phyloP scores from a whole-genome alignment of 2,113 vertebrate genomes.

The Bujurquina vittata region DNA sequence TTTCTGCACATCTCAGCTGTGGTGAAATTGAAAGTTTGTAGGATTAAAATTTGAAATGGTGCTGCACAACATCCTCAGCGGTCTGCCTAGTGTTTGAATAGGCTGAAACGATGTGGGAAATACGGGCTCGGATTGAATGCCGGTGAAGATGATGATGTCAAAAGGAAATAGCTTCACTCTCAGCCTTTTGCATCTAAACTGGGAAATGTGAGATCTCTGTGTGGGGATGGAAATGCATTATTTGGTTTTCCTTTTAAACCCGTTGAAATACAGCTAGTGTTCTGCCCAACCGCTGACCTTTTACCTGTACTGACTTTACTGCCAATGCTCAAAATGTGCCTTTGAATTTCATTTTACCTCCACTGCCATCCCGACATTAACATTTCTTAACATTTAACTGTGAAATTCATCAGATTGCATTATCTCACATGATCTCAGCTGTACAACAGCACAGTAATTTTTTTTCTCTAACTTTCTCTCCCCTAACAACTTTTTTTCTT shows the following conservation, averaged over 20 bases:
- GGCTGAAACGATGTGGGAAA: conserved; percentile 18
- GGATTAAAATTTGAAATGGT: conserved; percentile 48
- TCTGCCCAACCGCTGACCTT: conserved; percentile 10
- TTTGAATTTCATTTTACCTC: background rate
- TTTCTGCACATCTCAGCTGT: conserved; percentile 16
- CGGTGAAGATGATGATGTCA: conserved; percentile 45
- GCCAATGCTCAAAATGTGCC: background rate
- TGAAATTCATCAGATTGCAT: no score
- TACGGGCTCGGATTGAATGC: conserved; percentile 8
- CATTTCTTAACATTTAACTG: no score
- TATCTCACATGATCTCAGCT: no score
- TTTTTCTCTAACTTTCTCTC: no score
- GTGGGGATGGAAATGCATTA: conserved; percentile 18
- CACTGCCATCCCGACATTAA: background rate
- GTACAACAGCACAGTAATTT: no score
- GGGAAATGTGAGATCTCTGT: conserved; percentile 13
- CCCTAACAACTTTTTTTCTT: no score
- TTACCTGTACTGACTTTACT: background rate
- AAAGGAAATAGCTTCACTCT: conserved; percentile 43
- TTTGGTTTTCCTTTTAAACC: conserved; percentile 20
- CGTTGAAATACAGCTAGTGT: background rate
- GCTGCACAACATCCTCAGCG: conserved; percentile 27
- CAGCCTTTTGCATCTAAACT: background rate
- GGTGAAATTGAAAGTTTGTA: conserved; percentile 57
- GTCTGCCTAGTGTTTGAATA: background rate